These are phyloP conservation scores for Enteromius treurensis DNA, from an alignment of 2,797 vertebrate species.

Conservation along the genomic window DNA sequence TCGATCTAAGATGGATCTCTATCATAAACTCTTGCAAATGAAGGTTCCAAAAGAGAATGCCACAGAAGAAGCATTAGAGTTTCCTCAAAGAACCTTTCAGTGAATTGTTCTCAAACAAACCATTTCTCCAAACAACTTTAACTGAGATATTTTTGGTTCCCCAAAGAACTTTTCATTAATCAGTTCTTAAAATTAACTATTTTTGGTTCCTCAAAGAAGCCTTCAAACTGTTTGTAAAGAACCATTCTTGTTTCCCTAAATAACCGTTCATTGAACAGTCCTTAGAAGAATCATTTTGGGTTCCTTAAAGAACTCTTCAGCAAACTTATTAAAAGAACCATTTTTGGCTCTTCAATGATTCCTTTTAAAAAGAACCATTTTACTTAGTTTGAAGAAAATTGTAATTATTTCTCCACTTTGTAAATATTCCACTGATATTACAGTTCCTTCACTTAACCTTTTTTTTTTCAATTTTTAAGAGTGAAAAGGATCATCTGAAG, in stretches of 20 bases:
- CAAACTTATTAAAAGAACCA: background rate
- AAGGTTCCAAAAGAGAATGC: background rate
- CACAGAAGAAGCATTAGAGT: background rate
- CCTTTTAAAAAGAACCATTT: background rate
- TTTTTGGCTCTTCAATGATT: too few relatives aligned
- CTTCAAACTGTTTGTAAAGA: background rate
- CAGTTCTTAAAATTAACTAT: background rate
- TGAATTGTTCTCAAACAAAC: background rate
- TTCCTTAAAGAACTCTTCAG: background rate
- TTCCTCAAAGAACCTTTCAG: background rate
- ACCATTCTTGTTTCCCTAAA: background rate
- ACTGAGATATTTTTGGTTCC: background rate
- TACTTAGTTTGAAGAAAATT: background rate
- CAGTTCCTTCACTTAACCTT: background rate
- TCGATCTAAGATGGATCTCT: background rate
- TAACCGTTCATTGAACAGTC: background rate
- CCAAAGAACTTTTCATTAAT: background rate
- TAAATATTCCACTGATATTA: background rate
- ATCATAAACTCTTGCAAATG: background rate
- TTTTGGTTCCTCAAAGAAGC: background rate
- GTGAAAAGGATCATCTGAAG: constrained; percentile 22
- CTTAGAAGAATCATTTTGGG: too few relatives aligned
- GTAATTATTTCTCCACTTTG: background rate
- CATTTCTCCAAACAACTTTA: background rate
- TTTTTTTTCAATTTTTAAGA: background rate